Conservation (phyloP, 2,113 vertebrate genomes). For the Hypanus sabinus region DNA sequence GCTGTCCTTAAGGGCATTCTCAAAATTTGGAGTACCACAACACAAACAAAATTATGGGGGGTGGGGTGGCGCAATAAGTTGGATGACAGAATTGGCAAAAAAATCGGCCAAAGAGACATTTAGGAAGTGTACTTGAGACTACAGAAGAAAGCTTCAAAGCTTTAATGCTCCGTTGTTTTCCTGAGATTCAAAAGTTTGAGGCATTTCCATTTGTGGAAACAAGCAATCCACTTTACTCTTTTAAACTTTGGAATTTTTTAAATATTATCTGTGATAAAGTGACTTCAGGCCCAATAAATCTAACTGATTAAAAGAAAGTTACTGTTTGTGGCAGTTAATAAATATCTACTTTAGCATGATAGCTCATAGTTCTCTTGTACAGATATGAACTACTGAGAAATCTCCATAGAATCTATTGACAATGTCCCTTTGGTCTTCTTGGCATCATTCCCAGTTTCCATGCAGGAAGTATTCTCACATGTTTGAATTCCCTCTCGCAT, state of each 20-base stretch:
- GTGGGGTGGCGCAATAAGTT: not conserved
- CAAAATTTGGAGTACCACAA: not conserved
- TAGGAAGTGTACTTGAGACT: not conserved
- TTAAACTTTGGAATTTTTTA: not conserved
- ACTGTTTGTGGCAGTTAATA: not conserved
- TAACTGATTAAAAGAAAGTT: not conserved
- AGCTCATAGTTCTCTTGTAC: not conserved
- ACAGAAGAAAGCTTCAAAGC: not conserved
- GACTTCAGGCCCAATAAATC: not conserved
- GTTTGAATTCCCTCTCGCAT: not conserved
- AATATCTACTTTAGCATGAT: not conserved
- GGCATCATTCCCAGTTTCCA: conserved; percentile 15
- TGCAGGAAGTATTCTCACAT: not conserved
- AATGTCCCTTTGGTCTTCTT: not conserved
- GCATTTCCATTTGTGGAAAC: not conserved
- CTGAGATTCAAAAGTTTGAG: not conserved
- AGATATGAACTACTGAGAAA: not conserved
- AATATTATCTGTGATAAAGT: not conserved
- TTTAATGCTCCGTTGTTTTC: not conserved
- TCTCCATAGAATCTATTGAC: not conserved
- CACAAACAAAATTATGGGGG: not conserved
- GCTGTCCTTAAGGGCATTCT: not conserved
- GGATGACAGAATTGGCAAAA: not conserved
- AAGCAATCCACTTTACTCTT: not conserved
- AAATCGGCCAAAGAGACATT: not conserved